phyloP scores from a whole-genome alignment of 1,140 invertebrate species.

The Brachystomella parvula region DNA sequence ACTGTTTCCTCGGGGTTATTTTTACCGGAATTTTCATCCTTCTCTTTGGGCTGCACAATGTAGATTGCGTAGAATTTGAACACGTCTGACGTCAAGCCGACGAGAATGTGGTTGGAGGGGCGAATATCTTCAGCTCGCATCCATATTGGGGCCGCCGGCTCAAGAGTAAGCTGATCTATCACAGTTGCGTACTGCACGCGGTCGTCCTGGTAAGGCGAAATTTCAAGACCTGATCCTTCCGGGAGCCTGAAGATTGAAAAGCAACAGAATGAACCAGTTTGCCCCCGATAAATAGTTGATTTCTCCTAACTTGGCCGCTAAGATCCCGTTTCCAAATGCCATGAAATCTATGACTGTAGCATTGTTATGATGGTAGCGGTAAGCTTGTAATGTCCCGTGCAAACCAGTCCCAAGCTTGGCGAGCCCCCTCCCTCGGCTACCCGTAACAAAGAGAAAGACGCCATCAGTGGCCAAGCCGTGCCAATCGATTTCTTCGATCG shows the following conservation, averaged over 20 bases:
- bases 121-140: conserved; percentile 39
- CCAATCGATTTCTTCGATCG: conserved; percentile 17
- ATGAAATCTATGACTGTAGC: conserved; percentile 39
- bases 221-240: too few species aligned
- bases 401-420: conserved; percentile 44
- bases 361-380: conserved; percentile 42
- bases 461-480: conserved; percentile 43
- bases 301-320: conserved; percentile 38
- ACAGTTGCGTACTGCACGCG: too few species aligned
- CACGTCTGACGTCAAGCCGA: conserved; percentile 39
- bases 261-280: too few species aligned
- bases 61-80: conserved; percentile 11
- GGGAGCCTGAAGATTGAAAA: too few species aligned
- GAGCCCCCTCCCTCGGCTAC: conserved; percentile 41
- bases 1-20: too few species aligned
- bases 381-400: conserved; percentile 44
- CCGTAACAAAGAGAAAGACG: conserved; percentile 43
- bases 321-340: conserved; percentile 34
- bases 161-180: too few species aligned
- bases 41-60: too few species aligned
- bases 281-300: too few species aligned
- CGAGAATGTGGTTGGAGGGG: conserved; percentile 38
- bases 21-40: too few species aligned
- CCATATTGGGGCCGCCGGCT: too few species aligned
- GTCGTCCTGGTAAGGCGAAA: too few species aligned